Base-by-base conservation (phyloP, 2,888 invertebrate species). In the Cataglyphis cursor region DNA sequence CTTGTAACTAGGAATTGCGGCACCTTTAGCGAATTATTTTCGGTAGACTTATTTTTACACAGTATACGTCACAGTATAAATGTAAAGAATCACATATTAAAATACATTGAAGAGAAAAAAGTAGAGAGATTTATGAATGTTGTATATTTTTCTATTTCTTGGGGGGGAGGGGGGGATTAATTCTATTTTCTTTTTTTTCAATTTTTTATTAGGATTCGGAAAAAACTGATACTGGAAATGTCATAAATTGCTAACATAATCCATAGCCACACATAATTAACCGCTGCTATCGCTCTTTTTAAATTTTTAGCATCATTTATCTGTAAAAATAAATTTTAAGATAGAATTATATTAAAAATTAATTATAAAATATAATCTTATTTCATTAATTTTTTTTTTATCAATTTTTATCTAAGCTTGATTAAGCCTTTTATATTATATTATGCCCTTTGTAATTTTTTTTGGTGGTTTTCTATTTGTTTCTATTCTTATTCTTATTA, bases 1-100 rank as follows among this genome's bases (percentile, higher is more conserved):
- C 5, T 61, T 24, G 78, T 80, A 80, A 15, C 72, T 80, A 61
- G 31, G 12, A 21, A n/a, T 72, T 24, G 10, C 24, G 44, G 44
- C 10, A 8, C 78, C 78, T 80, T 15, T 18, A 35, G 35, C 12
- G 24, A 59, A 21, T 0, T 57, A 12, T 10, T 57, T 24, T 28
- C 31, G 4, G 1, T 24, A 59, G 1, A 24, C n/a, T 8, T 57
- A 18, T 0, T 24, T 15, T 24, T 28, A 44, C 48, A 44, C 4
- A 12, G 4, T 59, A 41, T 61, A 1, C n/a, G 15, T 48, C n/a
- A 44, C 15, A 31, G 5, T 35, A 35, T 35, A 41, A 8, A n/a
- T 51, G n/a, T 51, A 8, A 51, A 51, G 8, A 3, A 74, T n/a
- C 12, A 21, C 15, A 0, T 3, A 51, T n/a, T 21, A 15, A 44